Base-by-base conservation (phyloP, 1,140 invertebrate genomes). In the Drosophila cardini region DNA sequence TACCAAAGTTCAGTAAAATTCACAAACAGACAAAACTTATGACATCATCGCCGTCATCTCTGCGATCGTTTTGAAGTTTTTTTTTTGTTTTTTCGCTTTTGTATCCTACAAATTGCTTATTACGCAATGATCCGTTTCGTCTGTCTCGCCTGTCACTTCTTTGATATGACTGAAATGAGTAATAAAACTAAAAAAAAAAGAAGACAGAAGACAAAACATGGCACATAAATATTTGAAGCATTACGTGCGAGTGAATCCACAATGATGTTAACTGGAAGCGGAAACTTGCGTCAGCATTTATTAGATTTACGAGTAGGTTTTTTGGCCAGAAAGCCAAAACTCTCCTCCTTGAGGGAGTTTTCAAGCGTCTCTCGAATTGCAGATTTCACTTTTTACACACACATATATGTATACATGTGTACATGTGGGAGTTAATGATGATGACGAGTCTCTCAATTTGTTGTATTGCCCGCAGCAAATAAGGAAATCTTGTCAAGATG, bases 91-190 rank as follows among this genome's bases (percentile, higher is more conserved):
- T 55, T 55, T 38, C 8, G 7, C 11, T 38, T 46, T 40, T 18
- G 46, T 43, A 75, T 79, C 82, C 78, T 81, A 75, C 60, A 58
- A 72, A 68, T 78, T 60, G 73, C 57, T 82, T 75, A 76, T 86
- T 85, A 85, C 80, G 83, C 81, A 85, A 85, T 85, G 65, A 86
- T 78, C 70, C 38, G 46, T 61, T 50, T 45, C 46, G 32, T 16
- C 16, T 32, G 32, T 11, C 26, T 53, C 9, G 46, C 21, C 58
- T 50, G 60, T 62, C 46, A 52, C 46, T 62, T 62, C 18, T 52
- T 55, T 55, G 13, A 55, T 36, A 55, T 57, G 34, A 34, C 36
- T 42, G 50, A 57, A 46, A 67, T 55, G 34, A 55, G 32, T 55
- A 46, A 48, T 50, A 56, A 76, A 76, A 76, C 64, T 63, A 8